phyloP scores from a whole-genome alignment of 2,797 vertebrate genomes.

The Euphonia xanthogaster region DNA sequence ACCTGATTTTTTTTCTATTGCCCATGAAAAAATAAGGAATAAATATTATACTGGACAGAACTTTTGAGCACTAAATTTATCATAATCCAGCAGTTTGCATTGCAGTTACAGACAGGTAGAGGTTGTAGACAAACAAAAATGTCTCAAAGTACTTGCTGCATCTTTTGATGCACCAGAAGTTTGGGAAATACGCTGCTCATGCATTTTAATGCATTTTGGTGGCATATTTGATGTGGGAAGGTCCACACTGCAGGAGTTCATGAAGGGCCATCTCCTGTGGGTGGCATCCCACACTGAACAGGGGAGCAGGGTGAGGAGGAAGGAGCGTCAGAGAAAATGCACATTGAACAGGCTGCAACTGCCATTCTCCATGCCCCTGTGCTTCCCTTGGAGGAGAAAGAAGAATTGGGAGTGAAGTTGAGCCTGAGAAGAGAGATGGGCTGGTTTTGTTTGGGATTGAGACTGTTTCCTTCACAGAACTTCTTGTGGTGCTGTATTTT shows the following conservation, averaged over 20 bases:
- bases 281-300: not conserved
- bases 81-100: not conserved
- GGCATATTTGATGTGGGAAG: not conserved
- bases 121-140: not conserved
- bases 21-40: not conserved
- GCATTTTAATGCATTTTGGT: not conserved
- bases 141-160: not conserved
- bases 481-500: not conserved
- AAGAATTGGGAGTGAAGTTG: not conserved
- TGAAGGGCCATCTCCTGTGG: not conserved
- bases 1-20: not conserved
- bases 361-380: not conserved
- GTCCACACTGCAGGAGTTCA: not conserved
- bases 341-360: rapidly evolving
- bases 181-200: not conserved
- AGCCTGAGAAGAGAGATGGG: not conserved
- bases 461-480: not conserved
- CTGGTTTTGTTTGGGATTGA: not conserved
- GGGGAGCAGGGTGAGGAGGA: not conserved
- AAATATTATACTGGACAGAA: not conserved
- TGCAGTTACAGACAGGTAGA: not conserved
- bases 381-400: not conserved
- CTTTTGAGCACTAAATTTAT: not conserved
- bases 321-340: not conserved
- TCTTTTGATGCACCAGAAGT: not conserved